These are phyloP conservation scores for Nettapus auritus DNA, from an alignment of 2,113 vertebrate genomes.

Conservation along the genomic window DNA sequence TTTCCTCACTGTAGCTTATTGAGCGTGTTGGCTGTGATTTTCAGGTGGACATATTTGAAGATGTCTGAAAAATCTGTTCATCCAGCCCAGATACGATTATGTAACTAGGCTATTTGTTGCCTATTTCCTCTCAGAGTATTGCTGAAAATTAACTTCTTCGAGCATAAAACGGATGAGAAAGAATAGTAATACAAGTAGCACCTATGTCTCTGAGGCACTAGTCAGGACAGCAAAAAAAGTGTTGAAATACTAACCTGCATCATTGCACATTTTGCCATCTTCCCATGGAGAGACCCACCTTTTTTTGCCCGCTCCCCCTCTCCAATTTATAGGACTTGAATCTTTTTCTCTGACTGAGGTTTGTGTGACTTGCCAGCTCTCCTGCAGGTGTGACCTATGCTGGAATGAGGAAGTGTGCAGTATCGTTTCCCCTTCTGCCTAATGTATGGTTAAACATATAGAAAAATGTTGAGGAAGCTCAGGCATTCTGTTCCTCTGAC, in stretches of 20 bases:
- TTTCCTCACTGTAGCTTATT: neutral
- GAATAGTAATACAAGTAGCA: neutral
- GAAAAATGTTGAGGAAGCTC: neutral
- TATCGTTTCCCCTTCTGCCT: neutral
- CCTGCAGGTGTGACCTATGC: neutral
- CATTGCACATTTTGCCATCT: neutral
- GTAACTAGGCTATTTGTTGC: neutral
- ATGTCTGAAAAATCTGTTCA: neutral
- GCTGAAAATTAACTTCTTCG: neutral
- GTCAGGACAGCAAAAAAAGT: neutral
- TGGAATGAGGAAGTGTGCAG: neutral
- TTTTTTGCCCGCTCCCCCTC: neutral
- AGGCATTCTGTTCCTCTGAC: neutral
- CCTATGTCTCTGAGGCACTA: neutral
- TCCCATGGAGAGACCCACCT: neutral
- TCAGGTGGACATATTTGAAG: neutral
- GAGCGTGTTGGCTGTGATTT: neutral
- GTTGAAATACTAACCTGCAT: neutral
- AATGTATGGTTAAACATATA: neutral
- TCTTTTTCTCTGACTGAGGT: neutral
- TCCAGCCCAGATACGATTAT: neutral
- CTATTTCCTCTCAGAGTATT: neutral
- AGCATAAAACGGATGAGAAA: neutral
- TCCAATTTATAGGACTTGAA: rapidly evolving
- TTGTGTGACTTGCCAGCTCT: neutral